Evolutionary conservation across 2,888 invertebrate species (phyloP), one percentile per base, ranked within the genome.

Genomic region (Eretmocerus hayati): DNA sequence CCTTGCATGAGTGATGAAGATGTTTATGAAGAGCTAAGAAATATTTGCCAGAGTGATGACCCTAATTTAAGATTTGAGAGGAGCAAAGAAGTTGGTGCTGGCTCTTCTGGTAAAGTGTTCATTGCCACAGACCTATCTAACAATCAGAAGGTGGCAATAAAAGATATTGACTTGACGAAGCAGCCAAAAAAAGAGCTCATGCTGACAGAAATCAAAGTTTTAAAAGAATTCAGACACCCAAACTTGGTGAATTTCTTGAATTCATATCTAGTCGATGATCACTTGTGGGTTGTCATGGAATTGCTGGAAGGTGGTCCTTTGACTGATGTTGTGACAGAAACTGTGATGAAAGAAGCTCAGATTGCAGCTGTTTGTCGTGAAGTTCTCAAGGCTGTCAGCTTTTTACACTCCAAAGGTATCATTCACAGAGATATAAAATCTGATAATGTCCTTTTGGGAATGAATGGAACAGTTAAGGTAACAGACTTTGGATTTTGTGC

Each of bases 401-500:
- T 94, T 73, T 76, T 95, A 13, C 94, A 95, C 72, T 81, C 83
- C 38, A 85, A 84, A 71, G 90, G 90, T 13, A 92, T 92, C 32
- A 92, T 94, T 58, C 94, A 94, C 69, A 79, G 96, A 55, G 95
- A 96, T 69, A 94, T 96, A 49, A 96, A 96, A 69, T 94, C 94
- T n/a, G 96, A 96, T 72, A 96, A 96, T 71, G 87, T 96, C 13
- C 77, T 96, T 2, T 77, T 96, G 2, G 94, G 92, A 16, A 90
- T 93, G 88, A 85, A 91, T 62, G 94, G 94, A 2, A 80, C 82
- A 0, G 90, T 92, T 0, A 92, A 92, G 76, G 89, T 92, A 0
- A 92, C 91, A 0, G 96, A 97, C 73, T 97, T 97, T 73, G 97
- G 97, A 8, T 97, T 97, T 74, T 97, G 95, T 74, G 97, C 96